Conservation (phyloP, 2,797 vertebrate genomes). For the Dallia pectoralis region DNA sequence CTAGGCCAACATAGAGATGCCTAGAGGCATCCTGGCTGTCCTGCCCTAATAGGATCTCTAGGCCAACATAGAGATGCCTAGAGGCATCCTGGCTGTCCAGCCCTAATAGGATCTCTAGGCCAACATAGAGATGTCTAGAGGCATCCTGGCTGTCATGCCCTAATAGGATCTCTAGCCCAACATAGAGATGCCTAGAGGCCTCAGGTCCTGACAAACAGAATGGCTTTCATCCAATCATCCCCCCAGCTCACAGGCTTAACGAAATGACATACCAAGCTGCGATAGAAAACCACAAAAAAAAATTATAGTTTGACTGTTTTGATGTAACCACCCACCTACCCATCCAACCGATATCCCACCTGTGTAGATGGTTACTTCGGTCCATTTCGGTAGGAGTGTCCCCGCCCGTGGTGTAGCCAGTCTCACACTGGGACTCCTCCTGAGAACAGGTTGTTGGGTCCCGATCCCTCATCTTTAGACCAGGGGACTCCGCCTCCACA, state of each 20-base stretch:
- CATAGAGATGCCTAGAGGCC: too few relatives aligned
- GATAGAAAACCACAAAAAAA: background rate
- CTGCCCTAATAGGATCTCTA: too few relatives aligned
- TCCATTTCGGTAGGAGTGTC: slow-evolving; percentile 78
- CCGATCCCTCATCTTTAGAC: slow-evolving; percentile 28
- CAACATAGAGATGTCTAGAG: too few relatives aligned
- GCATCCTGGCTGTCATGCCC: too few relatives aligned
- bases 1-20: too few relatives aligned
- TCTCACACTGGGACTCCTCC: slow-evolving; percentile 77
- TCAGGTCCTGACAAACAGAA: too few relatives aligned
- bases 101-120: too few relatives aligned
- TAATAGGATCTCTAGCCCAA: too few relatives aligned
- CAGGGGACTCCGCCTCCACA: slow-evolving; percentile 42
- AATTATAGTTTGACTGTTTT: background rate
- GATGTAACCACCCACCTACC: background rate
- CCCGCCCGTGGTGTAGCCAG: slow-evolving; percentile 78
- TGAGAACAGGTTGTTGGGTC: slow-evolving; percentile 46
- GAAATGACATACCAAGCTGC: background rate
- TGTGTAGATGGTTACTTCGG: slow-evolving; percentile 59
- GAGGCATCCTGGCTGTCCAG: too few relatives aligned
- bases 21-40: too few relatives aligned
- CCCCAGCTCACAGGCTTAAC: background rate
- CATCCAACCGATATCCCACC: slow-evolving; percentile 38
- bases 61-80: too few relatives aligned
- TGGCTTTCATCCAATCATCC: background rate